Percentiles rank a stretch among this genome's conserved stretches.
Evolutionary conservation across 2,797 vertebrate genomes (phyloP).

Genomic region (Delichon dasypus): DNA sequence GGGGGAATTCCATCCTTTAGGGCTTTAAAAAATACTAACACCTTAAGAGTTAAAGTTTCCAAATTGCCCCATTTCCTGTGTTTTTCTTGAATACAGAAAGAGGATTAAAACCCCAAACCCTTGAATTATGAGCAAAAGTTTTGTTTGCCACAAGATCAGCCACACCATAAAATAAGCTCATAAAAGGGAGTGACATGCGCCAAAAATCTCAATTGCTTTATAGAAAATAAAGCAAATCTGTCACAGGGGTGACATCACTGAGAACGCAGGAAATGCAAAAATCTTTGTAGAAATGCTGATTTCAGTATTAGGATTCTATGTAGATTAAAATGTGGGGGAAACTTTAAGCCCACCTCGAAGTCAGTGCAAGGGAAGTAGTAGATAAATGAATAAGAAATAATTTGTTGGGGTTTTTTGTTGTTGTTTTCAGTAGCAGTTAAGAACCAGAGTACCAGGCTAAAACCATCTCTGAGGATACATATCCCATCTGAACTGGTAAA

Average conservation of each 20-base stretch:
- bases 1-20: neutral
- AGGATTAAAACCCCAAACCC: fast-evolving
- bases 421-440: neutral
- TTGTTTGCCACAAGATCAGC: slow-evolving; percentile 4
- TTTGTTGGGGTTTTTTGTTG: neutral
- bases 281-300: neutral
- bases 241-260: neutral
- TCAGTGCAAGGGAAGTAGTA: neutral
- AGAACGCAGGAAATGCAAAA: neutral
- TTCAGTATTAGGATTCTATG: neutral
- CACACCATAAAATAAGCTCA: neutral
- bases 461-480: neutral
- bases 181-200: neutral
- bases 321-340: neutral
- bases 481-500: neutral
- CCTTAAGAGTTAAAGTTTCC: neutral
- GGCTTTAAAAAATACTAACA: neutral
- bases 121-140: neutral
- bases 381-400: neutral
- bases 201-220: slow-evolving; percentile 1
- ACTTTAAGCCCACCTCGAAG: neutral
- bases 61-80: neutral
- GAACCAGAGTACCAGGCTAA: neutral
- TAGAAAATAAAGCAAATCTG: slow-evolving; percentile 24
- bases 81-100: neutral